Conservation (phyloP, 2,113 vertebrate species). For the Toxostoma redivivum region DNA sequence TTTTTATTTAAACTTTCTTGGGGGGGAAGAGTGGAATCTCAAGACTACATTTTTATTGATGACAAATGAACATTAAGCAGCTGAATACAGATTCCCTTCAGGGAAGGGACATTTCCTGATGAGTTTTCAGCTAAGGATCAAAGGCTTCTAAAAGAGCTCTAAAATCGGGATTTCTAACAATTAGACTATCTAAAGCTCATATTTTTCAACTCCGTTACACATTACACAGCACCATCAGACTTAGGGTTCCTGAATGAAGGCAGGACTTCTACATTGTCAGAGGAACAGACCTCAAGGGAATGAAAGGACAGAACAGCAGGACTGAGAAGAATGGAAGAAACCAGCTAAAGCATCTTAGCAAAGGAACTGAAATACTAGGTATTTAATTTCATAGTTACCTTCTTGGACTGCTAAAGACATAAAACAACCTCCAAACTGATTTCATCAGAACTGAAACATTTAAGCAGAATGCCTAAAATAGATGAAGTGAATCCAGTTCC, state of each 20-base stretch:
- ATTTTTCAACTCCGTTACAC: not conserved
- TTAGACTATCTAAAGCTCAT: not conserved
- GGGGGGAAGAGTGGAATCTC: not conserved
- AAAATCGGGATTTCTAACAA: not conserved
- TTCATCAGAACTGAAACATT: not conserved
- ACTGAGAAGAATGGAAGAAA: not conserved
- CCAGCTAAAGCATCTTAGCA: not conserved
- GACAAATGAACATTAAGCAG: not conserved
- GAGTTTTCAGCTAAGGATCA: not conserved
- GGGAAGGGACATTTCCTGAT: not conserved
- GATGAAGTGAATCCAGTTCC: not conserved
- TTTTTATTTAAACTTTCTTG: not conserved
- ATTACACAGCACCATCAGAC: not conserved
- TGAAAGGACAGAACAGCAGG: not conserved
- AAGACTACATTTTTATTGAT: not conserved
- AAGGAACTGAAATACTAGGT: not conserved
- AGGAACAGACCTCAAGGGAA: not conserved
- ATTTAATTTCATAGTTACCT: not conserved
- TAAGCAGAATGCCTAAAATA: not conserved
- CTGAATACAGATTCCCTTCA: not conserved
- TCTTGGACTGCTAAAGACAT: not conserved
- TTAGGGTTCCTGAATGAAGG: not conserved
- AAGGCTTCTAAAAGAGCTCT: not conserved
- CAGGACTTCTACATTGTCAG: not conserved
- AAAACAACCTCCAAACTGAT: not conserved